phyloP scores from a whole-genome alignment of 2,888 invertebrate species.

The Megalurothrips usitatus region DNA sequence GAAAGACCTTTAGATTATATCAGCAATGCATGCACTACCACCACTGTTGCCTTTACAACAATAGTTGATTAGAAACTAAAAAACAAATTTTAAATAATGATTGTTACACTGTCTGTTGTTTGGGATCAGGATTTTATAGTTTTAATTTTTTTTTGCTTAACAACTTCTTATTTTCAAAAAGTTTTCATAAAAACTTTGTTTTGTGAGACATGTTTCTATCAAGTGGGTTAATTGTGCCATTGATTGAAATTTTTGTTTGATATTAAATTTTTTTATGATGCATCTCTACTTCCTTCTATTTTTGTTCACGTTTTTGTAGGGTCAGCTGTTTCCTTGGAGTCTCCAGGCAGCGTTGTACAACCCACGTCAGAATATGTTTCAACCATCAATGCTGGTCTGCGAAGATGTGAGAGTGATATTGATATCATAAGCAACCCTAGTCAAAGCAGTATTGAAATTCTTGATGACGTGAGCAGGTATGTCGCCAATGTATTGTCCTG shows the following conservation, averaged over 20 bases:
- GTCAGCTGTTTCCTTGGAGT: slow-evolving; percentile 48
- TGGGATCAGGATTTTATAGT: no score
- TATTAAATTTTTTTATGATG: neutral
- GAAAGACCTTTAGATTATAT: no score
- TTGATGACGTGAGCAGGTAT: slow-evolving; percentile 50
- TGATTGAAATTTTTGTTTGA: neutral
- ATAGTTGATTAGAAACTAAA: neutral
- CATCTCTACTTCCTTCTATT: neutral
- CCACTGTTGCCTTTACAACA: no score
- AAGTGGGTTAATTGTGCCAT: neutral
- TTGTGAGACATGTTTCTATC: neutral
- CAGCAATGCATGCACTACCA: no score
- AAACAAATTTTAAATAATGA: neutral
- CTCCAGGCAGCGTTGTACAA: slow-evolving; percentile 38
- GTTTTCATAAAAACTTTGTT: no score
- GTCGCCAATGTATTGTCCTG: neutral
- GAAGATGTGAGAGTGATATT: slow-evolving; percentile 59
- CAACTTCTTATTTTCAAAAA: neutral
- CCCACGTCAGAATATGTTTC: slow-evolving; percentile 32
- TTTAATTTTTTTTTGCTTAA: no score
- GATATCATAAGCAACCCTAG: slow-evolving; percentile 67
- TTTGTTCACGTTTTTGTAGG: no score
- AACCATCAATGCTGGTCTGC: slow-evolving; percentile 35
- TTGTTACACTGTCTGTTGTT: neutral
- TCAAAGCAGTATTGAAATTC: slow-evolving; percentile 64